Percentiles rank a stretch among this genome's conserved stretches.
Evolutionary conservation across 2,888 invertebrate genomes (phyloP).

Genomic region (Cheilosia vernalis): DNA sequence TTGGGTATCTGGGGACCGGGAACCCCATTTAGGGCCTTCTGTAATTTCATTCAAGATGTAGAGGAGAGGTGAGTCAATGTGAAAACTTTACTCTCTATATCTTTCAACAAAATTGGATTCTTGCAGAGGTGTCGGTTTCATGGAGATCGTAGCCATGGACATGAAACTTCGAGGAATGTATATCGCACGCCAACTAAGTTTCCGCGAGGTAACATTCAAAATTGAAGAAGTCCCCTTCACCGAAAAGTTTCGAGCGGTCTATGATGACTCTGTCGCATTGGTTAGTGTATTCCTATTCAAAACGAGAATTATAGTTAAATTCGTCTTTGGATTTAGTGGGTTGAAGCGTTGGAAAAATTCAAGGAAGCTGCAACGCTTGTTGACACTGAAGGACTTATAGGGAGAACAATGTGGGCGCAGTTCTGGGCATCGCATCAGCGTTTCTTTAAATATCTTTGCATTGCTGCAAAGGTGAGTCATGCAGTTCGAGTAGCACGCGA

Average conservation of each 20-base stretch:
- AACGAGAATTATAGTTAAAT: no score
- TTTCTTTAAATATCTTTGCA: slow-evolving; percentile 99
- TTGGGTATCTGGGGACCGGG: slow-evolving; percentile 99
- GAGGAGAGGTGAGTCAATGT: slow-evolving; percentile 90
- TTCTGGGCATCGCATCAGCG: slow-evolving; percentile 99
- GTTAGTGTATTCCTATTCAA: slow-evolving; percentile 83
- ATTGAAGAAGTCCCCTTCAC: slow-evolving; percentile 97
- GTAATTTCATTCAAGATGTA: slow-evolving; percentile 97
- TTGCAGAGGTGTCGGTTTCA: slow-evolving; percentile 96
- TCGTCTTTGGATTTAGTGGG: slow-evolving; percentile 87
- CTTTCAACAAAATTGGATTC: neutral
- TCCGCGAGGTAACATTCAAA: slow-evolving; percentile 98
- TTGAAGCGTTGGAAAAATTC: slow-evolving; percentile 97
- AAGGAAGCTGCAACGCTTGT: slow-evolving; percentile 97
- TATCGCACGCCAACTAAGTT: slow-evolving; percentile 98
- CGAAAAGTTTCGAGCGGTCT: slow-evolving; percentile 93
- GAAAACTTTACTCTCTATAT: neutral
- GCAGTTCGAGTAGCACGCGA: slow-evolving; percentile 91
- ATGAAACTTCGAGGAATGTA: slow-evolving; percentile 99
- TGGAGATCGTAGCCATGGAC: slow-evolving; percentile 99
- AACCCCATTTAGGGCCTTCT: slow-evolving; percentile 96
- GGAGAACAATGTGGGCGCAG: slow-evolving; percentile 99
- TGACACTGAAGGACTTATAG: slow-evolving; percentile 96
- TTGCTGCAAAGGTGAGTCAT: slow-evolving; percentile 96
- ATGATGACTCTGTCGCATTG: slow-evolving; percentile 96